A percentile compares a stretch with the other conserved stretches of the same genome.
These are phyloP conservation scores for Drosophila orosa DNA, from an alignment of 1,140 invertebrate genomes.

Conservation along the genomic window DNA sequence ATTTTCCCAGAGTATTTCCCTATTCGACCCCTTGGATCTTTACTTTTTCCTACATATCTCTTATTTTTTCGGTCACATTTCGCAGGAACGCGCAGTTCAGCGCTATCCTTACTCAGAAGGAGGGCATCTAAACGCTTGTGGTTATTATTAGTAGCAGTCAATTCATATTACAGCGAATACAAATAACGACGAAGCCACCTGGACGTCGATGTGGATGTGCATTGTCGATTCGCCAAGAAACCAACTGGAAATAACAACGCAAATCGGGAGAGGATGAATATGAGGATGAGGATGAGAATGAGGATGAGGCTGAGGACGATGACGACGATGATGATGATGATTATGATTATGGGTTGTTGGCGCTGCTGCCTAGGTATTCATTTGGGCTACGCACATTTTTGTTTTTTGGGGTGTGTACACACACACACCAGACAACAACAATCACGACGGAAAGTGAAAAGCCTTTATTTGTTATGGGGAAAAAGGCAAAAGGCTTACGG, in stretches of 20 bases:
- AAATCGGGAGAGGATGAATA: neutral
- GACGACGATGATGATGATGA: conserved; percentile 56
- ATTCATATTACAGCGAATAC: conserved; percentile 77
- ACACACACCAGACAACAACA: conserved; percentile 28
- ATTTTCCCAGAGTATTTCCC: neutral
- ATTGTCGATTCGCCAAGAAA: conserved; percentile 14
- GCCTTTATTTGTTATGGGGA: conserved; percentile 65
- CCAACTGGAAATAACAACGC: conserved; percentile 7
- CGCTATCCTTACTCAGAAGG: conserved; percentile 27
- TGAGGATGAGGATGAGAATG: neutral
- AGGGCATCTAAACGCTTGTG: conserved; percentile 58
- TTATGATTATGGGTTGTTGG: conserved; percentile 77
- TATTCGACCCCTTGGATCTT: neutral
- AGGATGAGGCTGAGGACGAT: neutral
- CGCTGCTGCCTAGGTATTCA: conserved; percentile 71
- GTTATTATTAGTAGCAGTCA: conserved; percentile 78
- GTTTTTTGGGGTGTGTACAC: conserved; percentile 64
- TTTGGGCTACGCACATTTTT: conserved; percentile 59
- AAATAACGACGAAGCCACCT: conserved; percentile 68
- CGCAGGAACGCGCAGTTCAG: conserved; percentile 13
- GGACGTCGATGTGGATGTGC: conserved; percentile 12
- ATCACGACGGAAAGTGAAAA: conserved; percentile 70
- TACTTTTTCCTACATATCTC: conserved; percentile 3
- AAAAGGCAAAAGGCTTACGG: conserved; percentile 19
- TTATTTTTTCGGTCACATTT: conserved; percentile 40